Conservation (phyloP, 2,113 vertebrate genomes). For the Gavialis gangeticus region DNA sequence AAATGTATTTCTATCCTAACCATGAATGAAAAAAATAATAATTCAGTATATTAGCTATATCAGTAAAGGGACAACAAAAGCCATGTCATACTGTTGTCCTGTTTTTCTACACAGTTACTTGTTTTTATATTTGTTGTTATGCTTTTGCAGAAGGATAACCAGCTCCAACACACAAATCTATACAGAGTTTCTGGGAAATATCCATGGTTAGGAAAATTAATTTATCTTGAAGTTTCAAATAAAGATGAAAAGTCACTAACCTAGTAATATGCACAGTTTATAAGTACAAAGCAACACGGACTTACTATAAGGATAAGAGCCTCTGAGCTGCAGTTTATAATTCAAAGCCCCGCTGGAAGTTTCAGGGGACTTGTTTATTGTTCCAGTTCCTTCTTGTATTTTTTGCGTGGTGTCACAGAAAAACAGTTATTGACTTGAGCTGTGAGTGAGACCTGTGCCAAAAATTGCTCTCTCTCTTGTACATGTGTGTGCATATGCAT, state of each 20-base stretch:
- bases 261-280: not conserved
- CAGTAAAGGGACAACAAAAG: not conserved
- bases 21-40: not conserved
- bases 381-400: not conserved
- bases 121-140: not conserved
- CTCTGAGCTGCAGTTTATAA: slow-evolving; percentile 15
- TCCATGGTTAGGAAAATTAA: not conserved
- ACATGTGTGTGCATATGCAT: no score
- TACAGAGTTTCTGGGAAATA: not conserved
- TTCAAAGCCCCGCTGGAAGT: not conserved
- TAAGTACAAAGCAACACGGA: slow-evolving; percentile 34
- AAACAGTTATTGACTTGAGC: not conserved
- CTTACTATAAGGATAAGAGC: slow-evolving; percentile 7
- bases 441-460: not conserved
- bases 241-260: slow-evolving; percentile 10
- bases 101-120: not conserved
- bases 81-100: not conserved
- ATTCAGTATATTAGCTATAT: fast-evolving
- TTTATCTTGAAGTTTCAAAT: slow-evolving; percentile 49
- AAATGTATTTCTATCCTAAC: not conserved
- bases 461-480: not conserved
- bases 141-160: not conserved
- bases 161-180: not conserved
- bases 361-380: not conserved
- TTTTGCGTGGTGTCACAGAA: not conserved